Base-by-base conservation (phyloP, 1,140 invertebrate species). In the Ephestia elutella region DNA sequence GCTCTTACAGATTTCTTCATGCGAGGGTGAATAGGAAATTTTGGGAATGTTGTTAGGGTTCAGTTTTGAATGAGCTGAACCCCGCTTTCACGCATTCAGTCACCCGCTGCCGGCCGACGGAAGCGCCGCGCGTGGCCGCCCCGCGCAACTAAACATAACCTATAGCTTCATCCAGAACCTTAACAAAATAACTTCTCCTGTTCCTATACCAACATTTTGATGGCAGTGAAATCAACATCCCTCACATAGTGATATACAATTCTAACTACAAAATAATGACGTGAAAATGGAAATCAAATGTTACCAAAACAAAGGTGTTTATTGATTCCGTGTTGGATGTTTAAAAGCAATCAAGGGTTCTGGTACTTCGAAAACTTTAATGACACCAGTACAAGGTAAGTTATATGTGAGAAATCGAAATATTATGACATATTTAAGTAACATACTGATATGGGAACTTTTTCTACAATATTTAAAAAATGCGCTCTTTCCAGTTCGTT, bases 61-160 rank as follows among this genome's bases (percentile, higher is more conserved):
- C 50, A 53, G 56, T 32, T 54, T 15, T 60, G 49, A 68, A 55
- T 60, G 38, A 15, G 20, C 51, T 54, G 54, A 59, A 28, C 73
- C 73, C 79, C 80, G 80, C 83, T 77, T 70, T 81, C 62, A 70
- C 70, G 71, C 70, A 70, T 58, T 78, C 81, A 85, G 82, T 86
- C 72, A 80, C 76, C 78, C 73, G 63, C 65, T 73, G 75, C 66
- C 74, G 73, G 73, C 66, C 71, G 82, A 77, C 65, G 56, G 60
- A 61, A 80, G 78, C 80, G 80, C 78, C 75, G 71, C 73, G 74
- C 81, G 77, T 73, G 78, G 75, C 69, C 48, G 35, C 44, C 55
- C 53, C 61, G 32, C 59, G 63, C 65, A 74, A 44, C 70, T 73
- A 75, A 65, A 76, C 78, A 81, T 87, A 83, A 85, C 80, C 84